Base-by-base conservation (phyloP, 2,888 invertebrate species). In the Danaus chrysippus region DNA sequence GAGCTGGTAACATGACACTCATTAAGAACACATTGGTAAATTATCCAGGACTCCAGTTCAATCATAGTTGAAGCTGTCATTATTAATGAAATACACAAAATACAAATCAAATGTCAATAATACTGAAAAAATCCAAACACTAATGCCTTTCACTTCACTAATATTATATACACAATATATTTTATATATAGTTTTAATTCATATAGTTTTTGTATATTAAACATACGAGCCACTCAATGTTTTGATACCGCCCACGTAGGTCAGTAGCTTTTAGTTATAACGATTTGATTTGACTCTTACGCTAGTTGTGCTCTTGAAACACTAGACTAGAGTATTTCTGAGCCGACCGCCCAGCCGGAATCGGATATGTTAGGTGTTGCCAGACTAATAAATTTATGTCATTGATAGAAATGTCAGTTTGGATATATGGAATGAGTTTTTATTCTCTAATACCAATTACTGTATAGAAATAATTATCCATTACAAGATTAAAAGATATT, bases 21-120 rank as follows among this genome's bases (percentile, higher is more conserved):
- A 73, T 93, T 93, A 74, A 93, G 91, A 71, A 94, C 92, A 84
- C 93, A 94, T 75, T 94, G 94, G 83, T 94, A 94, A 81, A 93
- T 93, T 73, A 94, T 88, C 94, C 94, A 94, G 80, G 93, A 93
- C 80, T 94, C 94, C 80, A 94, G 78, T 81, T 94, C 94, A 72
- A 93, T 92, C 86, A 93, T 92, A 46, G 93, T 89, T 73, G 91
- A 89, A 73, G 91, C 91, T 75, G 91, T 91, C 91, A 91, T 91
- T 77, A 78, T 86, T 72, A 68, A 68, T 59, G 68, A 58, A 52
- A 56, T 58, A 58, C 66, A 66, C 81, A 80, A n/a, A n/a, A n/a
- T n/a, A n/a, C n/a, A n/a, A n/a, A n/a, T n/a, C n/a, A n/a, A 74
- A 67, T 79, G 77, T 76, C 75, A 76, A 75, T 75, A 73, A 72